Evolutionary conservation across 2,888 invertebrate species (phyloP), one percentile per base, ranked within the genome.

Genomic region (Drosophila bunnanda): DNA sequence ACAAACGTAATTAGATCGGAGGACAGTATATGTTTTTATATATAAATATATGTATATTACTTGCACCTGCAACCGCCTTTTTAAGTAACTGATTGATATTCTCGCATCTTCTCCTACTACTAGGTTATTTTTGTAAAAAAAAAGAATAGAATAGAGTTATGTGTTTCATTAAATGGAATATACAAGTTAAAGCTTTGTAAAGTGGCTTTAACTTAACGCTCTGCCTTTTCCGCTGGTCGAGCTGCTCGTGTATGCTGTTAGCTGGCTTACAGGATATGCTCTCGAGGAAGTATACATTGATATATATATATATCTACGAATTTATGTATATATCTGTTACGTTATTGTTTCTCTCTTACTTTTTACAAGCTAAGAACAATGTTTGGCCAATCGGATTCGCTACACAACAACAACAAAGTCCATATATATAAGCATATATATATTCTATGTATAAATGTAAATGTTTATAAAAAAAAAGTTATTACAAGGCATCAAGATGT

Each of bases 121-220:
- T 60, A 60, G 57, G 60, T 48, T 58, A 66, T 39, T 62, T 56
- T 30, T 36, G 17, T 50, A 65, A 56, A 66, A 66, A 66, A 66
- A 43, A 56, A 10, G 20, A 32, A 13, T 32, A 20, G 46, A 3
- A 12, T 52, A 52, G 50, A 52, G 32, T 52, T 52, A 50, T 32
- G 36, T 56, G 39, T 70, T 61, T 64, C 48, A 60, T 75, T 61
- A 77, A 79, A 78, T 85, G 82, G 86, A 85, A 83, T 85, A 83
- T 85, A 76, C 62, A 77, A 76, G 69, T 75, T 64, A 82, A 76
- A 74, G 71, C 69, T 74, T 75, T 77, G 68, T 74, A 65, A 68
- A 74, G 55, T 73, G 64, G 64, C 59, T 74, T 65, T 73, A 85
- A 85, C 80, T 85, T 71, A 68, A 62, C 34, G 32, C 50, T 67